phyloP scores from a whole-genome alignment of 2,888 invertebrate species.

The Hirudinaria manillensis region DNA sequence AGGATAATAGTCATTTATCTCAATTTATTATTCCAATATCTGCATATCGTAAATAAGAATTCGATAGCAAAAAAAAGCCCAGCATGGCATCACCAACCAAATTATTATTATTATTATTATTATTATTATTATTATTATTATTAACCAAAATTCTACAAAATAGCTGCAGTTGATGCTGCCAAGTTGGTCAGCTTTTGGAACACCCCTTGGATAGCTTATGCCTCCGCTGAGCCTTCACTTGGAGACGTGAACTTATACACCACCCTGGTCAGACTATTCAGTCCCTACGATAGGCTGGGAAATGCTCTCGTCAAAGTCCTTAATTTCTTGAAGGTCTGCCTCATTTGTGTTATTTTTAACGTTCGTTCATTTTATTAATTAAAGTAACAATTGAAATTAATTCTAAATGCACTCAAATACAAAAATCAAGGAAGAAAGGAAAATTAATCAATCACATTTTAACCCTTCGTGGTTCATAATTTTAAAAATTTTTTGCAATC shows the following conservation, averaged over 20 bases:
- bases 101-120: too few relatives aligned
- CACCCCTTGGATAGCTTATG: conserved; percentile 34
- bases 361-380: background rate
- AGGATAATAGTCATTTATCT: too few relatives aligned
- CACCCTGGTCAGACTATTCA: conserved; percentile 35
- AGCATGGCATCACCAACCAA: too few relatives aligned
- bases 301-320: conserved; percentile 33
- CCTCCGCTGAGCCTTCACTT: conserved; percentile 30
- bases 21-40: too few relatives aligned
- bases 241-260: conserved; percentile 33
- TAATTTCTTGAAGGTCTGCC: conserved; percentile 26
- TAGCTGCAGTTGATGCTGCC: conserved; percentile 34
- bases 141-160: background rate
- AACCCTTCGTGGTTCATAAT: too few relatives aligned
- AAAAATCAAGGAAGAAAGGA: too few relatives aligned
- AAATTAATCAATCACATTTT: too few relatives aligned
- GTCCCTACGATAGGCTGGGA: conserved; percentile 33
- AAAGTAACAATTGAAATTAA: background rate
- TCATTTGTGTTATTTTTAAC: background rate
- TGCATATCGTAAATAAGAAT: too few relatives aligned
- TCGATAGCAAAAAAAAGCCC: too few relatives aligned
- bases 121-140: too few relatives aligned
- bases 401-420: background rate
- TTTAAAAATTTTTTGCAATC: too few relatives aligned
- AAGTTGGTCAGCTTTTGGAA: conserved; percentile 36